Evolutionary conservation across 2,888 invertebrate species (phyloP).

Genomic region (Ethmia dodecea): DNA sequence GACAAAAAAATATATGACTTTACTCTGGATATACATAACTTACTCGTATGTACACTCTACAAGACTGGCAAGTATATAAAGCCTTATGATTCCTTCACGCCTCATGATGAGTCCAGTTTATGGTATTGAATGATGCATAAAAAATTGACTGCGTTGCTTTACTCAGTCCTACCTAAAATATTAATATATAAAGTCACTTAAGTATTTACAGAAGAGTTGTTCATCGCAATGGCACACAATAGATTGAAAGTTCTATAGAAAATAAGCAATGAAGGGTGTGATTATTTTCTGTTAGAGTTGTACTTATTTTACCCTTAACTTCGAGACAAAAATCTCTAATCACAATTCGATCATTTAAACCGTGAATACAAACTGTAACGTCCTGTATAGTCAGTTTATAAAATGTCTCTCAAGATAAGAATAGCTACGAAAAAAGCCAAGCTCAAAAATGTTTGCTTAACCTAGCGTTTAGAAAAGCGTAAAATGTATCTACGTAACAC

Average conservation of each 20-base stretch:
- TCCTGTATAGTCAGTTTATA: constrained; percentile 19
- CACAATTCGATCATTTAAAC: constrained; percentile 12
- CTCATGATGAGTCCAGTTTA: constrained; percentile 28
- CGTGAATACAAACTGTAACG: constrained; percentile 15
- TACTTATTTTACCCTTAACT: constrained; percentile 21
- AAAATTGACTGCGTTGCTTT: constrained; percentile 68
- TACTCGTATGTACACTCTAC: constrained; percentile 28
- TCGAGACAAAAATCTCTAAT: constrained; percentile 27
- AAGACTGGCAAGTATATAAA: constrained; percentile 52
- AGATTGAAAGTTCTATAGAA: constrained; percentile 1
- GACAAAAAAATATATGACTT: constrained; percentile 54
- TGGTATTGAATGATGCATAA: constrained; percentile 45
- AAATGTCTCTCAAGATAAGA: constrained; percentile 24
- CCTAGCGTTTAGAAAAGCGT: constrained; percentile 34
- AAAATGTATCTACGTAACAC: constrained; percentile 22
- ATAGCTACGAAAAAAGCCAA: constrained; percentile 36
- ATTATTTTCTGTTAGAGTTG: constrained; percentile 14
- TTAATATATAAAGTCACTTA: constrained; percentile 29
- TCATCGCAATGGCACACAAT: constrained; percentile 55
- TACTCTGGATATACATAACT: constrained; percentile 27
- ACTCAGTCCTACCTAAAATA: constrained; percentile 29
- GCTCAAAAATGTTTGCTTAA: constrained; percentile 35
- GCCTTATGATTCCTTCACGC: constrained; percentile 27
- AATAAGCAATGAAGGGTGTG: background rate
- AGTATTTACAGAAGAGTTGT: constrained; percentile 55